A percentile compares a stretch with the other conserved stretches of the same genome.
Evolutionary conservation across 37 sponge, comb jelly and placozoan genomes (phyloP).

Genomic region (Halisarca cf. caerulea): DNA sequence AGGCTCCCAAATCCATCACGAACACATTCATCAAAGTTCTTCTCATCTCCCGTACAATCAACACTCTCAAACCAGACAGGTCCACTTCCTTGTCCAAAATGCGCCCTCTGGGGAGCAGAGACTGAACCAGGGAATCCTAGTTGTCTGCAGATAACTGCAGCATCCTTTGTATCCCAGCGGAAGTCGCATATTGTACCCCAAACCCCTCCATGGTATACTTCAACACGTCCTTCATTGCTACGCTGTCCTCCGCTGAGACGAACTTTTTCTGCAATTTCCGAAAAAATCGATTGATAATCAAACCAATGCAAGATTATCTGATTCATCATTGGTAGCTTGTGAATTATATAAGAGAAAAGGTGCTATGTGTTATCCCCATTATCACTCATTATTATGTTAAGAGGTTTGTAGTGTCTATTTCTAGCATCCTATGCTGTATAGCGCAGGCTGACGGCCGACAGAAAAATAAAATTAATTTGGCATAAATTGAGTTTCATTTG

Average conservation of each 20-base stretch:
- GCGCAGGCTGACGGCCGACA: too few relatives aligned
- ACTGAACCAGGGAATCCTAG: background rate
- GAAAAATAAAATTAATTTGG: too few relatives aligned
- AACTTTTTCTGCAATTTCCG: too few relatives aligned
- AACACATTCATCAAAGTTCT: background rate
- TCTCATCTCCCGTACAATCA: background rate
- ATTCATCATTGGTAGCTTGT: too few relatives aligned
- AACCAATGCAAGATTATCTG: too few relatives aligned
- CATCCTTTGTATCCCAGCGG: background rate
- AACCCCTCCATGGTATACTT: background rate
- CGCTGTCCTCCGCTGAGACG: background rate
- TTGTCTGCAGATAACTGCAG: background rate
- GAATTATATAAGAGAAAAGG: too few relatives aligned
- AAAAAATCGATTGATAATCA: too few relatives aligned
- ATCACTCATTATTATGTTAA: too few relatives aligned
- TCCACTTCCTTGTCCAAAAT: conserved; percentile 1
- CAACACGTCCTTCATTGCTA: background rate
- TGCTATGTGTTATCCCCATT: too few relatives aligned
- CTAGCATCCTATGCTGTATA: too few relatives aligned
- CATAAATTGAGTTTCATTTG: too few relatives aligned
- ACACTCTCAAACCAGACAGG: background rate
- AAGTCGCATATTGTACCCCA: background rate
- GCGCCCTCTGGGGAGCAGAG: background rate
- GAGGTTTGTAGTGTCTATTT: too few relatives aligned
- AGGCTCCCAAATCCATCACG: background rate